phyloP scores from a whole-genome alignment of 2,888 invertebrate genomes.

The Argyra leucocephala region DNA sequence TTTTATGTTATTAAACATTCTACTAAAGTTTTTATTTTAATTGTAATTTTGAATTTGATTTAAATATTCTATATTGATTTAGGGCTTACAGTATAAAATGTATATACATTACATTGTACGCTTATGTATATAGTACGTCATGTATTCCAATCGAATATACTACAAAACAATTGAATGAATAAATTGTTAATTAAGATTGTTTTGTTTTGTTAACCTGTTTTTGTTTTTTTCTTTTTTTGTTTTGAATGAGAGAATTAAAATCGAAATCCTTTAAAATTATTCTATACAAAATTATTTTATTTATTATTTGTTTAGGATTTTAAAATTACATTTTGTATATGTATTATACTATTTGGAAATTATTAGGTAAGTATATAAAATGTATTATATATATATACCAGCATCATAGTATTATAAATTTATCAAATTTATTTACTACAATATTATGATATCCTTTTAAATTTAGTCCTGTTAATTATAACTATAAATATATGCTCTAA shows the following conservation, averaged over 20 bases:
- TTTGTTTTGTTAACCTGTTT: not conserved
- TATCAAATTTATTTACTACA: not conserved
- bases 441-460: too few relatives aligned
- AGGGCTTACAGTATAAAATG: not conserved
- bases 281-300: not conserved
- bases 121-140: too few relatives aligned
- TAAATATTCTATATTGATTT: not conserved
- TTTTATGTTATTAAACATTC: too few relatives aligned
- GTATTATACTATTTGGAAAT: not conserved
- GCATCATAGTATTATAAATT: too few relatives aligned
- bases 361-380: not conserved
- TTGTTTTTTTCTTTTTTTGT: too few relatives aligned
- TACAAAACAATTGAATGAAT: not conserved
- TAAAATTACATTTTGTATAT: not conserved
- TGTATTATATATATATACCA: too few relatives aligned
- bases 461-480: too few relatives aligned
- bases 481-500: too few relatives aligned
- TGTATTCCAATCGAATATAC: not conserved
- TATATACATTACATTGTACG: too few relatives aligned
- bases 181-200: not conserved
- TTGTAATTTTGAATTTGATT: too few relatives aligned
- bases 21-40: too few relatives aligned
- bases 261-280: not conserved
- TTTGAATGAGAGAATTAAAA: too few relatives aligned
- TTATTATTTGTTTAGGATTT: constrained; percentile 1